These are phyloP conservation scores for Pyrocoelia pectoralis DNA, from an alignment of 2,888 invertebrate species.

Conservation along the genomic window DNA sequence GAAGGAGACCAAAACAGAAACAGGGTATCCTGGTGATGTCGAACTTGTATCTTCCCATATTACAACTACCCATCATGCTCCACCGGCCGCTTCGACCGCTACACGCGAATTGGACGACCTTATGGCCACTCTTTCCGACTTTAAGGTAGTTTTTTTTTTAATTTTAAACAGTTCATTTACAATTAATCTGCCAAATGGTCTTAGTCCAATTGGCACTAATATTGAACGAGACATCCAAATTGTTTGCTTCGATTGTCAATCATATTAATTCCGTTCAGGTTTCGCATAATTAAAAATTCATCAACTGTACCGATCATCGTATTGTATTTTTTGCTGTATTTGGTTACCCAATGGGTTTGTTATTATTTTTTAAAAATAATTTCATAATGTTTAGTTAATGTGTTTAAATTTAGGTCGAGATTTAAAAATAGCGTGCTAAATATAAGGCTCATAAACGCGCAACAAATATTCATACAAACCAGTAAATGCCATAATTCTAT, in stretches of 20 bases:
- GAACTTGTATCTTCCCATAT: constrained; percentile 65
- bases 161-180: background rate
- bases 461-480: constrained; percentile 10
- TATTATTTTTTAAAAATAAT: background rate
- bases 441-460: constrained; percentile 12
- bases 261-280: too few species aligned
- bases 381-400: constrained; percentile 11
- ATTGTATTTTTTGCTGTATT: background rate
- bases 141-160: constrained; percentile 73
- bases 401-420: constrained; percentile 21
- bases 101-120: constrained; percentile 95
- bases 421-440: constrained; percentile 23
- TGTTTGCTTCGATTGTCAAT: too few species aligned
- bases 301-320: background rate
- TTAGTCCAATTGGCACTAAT: constrained; percentile 20
- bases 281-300: too few species aligned
- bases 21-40: constrained; percentile 63
- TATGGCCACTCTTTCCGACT: constrained; percentile 94
- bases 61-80: constrained; percentile 59
- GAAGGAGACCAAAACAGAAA: constrained; percentile 68
- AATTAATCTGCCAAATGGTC: background rate
- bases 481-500: constrained; percentile 8
- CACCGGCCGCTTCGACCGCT: constrained; percentile 78
- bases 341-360: background rate
- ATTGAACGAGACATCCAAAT: background rate